Conservation (phyloP, 2,797 vertebrate species). For the Sebastes jordani region DNA sequence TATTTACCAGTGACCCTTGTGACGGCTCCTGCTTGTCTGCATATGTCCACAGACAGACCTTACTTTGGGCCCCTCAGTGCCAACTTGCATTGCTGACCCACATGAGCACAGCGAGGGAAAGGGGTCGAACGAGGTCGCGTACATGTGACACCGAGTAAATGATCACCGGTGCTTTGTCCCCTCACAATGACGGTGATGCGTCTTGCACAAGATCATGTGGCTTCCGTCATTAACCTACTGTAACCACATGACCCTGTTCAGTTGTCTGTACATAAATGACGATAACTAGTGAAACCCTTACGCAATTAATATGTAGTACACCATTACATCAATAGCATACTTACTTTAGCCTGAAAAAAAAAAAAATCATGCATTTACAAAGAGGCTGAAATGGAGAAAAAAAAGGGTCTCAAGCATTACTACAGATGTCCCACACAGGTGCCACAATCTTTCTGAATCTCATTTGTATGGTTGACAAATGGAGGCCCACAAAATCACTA, state of each 20-base stretch:
- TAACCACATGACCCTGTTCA: constrained; percentile 1
- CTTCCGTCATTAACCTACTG: constrained; percentile 39
- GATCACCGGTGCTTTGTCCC: constrained; percentile 57
- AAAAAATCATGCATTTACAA: background rate
- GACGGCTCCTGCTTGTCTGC: too few species aligned
- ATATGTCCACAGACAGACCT: background rate
- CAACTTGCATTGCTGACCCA: constrained; percentile 23
- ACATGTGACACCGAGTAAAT: constrained; percentile 18
- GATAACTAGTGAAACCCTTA: background rate
- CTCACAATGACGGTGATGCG: constrained; percentile 23
- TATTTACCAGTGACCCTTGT: background rate
- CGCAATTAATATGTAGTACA: background rate
- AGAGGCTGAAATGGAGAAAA: background rate
- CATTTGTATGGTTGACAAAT: constrained; percentile 12
- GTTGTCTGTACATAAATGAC: constrained; percentile 6
- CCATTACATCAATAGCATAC: background rate
- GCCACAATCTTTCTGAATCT: constrained; percentile 7
- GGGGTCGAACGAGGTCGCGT: background rate
- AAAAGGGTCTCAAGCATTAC: background rate
- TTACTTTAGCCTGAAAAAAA: background rate
- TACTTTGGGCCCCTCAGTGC: background rate
- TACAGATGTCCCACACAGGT: constrained; percentile 16
- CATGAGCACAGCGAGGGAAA: constrained; percentile 10
- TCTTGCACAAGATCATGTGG: constrained; percentile 48
- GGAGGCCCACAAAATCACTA: constrained; percentile 6